phyloP scores from a whole-genome alignment of 2,888 invertebrate species.

The Vesta saturnalis region DNA sequence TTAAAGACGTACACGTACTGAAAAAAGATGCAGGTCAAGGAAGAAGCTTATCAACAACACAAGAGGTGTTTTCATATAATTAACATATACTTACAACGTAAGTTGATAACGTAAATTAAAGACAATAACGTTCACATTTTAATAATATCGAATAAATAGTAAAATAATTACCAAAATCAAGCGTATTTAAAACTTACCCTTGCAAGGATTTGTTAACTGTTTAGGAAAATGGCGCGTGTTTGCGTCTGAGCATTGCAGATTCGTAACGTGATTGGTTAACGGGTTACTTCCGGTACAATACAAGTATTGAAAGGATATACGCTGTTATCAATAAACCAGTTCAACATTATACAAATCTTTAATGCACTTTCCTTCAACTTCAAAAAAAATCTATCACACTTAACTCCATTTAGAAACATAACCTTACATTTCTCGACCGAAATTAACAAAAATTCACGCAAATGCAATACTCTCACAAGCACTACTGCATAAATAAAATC shows the following conservation, averaged over 20 bases:
- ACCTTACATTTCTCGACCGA: no score
- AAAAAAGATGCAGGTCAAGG: conserved; percentile 30
- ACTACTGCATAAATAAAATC: no score
- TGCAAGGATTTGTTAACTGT: conserved; percentile 61
- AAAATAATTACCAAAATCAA: background rate
- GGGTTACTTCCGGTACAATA: background rate
- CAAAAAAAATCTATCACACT: no score
- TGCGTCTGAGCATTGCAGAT: conserved; percentile 55
- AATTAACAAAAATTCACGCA: no score
- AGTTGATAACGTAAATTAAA: background rate
- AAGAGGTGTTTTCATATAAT: conserved; percentile 8
- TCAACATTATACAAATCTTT: background rate
- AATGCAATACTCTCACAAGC: no score
- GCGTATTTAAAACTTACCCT: conserved; percentile 58
- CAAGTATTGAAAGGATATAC: background rate
- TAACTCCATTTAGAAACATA: no score
- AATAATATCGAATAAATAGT: background rate
- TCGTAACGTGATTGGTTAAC: conserved; percentile 21
- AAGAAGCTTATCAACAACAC: conserved; percentile 19
- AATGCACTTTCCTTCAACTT: background rate
- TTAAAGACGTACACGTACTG: background rate
- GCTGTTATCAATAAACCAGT: background rate
- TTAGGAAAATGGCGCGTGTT: conserved; percentile 64
- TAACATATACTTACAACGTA: background rate
- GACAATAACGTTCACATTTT: background rate